Percentiles rank a stretch among this genome's conserved stretches.
These are phyloP conservation scores for Habropoda laboriosa DNA, from an alignment of 1,140 invertebrate species.

Conservation along the genomic window DNA sequence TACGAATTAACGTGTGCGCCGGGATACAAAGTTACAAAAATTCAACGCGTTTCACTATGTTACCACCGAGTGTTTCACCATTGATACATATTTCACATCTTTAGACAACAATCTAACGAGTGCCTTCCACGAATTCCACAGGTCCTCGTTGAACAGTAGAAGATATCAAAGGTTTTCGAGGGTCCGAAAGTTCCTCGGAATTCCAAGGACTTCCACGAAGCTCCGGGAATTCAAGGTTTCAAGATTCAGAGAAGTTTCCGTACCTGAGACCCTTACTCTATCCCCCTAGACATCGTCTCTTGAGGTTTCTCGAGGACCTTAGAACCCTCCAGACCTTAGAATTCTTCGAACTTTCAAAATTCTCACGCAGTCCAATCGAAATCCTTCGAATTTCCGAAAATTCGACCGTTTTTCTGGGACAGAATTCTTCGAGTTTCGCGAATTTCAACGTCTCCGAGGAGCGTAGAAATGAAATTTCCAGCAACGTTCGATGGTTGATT, in stretches of 20 bases:
- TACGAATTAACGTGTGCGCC: neutral
- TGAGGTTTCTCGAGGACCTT: neutral
- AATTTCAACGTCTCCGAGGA: too few species aligned
- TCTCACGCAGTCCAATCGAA: too few species aligned
- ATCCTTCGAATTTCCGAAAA: neutral
- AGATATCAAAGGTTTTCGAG: neutral
- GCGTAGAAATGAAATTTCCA: too few species aligned
- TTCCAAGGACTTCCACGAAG: neutral
- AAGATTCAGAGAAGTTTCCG: neutral
- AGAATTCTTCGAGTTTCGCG: neutral
- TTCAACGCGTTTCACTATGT: too few species aligned
- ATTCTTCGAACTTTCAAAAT: neutral
- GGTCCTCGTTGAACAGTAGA: neutral
- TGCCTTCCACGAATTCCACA: neutral
- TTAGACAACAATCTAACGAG: neutral
- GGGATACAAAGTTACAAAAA: too few species aligned
- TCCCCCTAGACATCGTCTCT: neutral
- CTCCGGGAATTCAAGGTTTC: neutral
- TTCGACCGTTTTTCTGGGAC: too few species aligned
- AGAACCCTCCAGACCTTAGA: neutral
- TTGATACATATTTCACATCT: too few species aligned
- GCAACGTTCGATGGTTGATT: conserved; percentile 25
- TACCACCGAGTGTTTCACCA: too few species aligned
- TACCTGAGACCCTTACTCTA: neutral
- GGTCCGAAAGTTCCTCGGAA: neutral